Evolutionary conservation across 2,797 vertebrate species (phyloP).

Genomic region (Rhabdomys pumilio): DNA sequence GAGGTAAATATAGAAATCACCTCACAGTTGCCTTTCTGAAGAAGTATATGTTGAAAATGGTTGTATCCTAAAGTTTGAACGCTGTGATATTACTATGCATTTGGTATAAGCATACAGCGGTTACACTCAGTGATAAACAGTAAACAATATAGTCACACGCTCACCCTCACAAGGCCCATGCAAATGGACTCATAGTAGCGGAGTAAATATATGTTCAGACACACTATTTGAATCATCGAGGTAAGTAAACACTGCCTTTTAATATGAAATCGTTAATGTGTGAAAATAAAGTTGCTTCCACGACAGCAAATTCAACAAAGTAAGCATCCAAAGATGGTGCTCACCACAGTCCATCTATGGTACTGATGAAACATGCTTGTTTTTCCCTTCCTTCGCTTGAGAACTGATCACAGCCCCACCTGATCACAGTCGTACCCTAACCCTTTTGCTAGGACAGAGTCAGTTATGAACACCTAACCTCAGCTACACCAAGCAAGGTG

Average conservation of each 20-base stretch:
- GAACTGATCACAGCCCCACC: background rate
- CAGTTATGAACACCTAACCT: background rate
- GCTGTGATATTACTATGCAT: background rate
- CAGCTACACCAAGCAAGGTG: background rate
- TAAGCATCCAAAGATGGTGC: background rate
- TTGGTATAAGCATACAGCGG: background rate
- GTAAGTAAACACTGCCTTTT: conserved; percentile 3
- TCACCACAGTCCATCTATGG: background rate
- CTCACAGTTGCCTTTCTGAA: conserved; percentile 6
- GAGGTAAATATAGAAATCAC: background rate
- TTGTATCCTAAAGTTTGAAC: conserved; percentile 35
- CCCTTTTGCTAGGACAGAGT: background rate
- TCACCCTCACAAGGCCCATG: background rate
- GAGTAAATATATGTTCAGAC: background rate
- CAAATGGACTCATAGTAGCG: background rate
- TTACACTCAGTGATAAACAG: conserved; percentile 32
- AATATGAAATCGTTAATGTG: background rate
- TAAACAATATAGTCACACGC: conserved; percentile 13
- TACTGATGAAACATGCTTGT: background rate
- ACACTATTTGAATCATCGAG: background rate
- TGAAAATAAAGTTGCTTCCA: background rate
- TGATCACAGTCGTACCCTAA: background rate
- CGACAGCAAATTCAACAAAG: background rate
- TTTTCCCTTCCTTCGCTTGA: background rate
- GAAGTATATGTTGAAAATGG: background rate